These are phyloP conservation scores for Rostratula benghalensis DNA, from an alignment of 2,113 vertebrate species.

Conservation along the genomic window DNA sequence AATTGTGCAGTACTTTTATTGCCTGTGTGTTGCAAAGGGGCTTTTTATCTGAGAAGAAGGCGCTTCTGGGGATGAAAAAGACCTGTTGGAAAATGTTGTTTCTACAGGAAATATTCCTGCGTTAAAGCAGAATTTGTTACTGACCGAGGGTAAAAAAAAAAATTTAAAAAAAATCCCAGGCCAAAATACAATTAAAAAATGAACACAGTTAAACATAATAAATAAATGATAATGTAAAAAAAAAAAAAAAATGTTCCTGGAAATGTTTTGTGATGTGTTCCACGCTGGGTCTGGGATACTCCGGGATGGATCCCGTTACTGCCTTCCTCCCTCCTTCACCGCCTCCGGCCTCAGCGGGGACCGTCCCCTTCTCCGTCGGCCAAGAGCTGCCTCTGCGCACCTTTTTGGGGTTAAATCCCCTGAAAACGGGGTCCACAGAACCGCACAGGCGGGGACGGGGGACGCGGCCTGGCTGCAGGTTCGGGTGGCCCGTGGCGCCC, in stretches of 20 bases:
- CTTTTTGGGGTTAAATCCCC: rapidly evolving
- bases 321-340: background rate
- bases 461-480: background rate
- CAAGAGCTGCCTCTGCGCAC: rapidly evolving
- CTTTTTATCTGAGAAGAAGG: background rate
- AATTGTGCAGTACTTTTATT: background rate
- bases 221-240: background rate
- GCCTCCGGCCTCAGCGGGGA: background rate
- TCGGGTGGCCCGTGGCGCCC: background rate
- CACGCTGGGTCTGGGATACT: background rate
- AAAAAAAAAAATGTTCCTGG: background rate
- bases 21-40: background rate
- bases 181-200: background rate
- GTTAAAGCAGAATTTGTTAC: background rate
- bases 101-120: background rate
- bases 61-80: background rate
- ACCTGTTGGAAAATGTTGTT: background rate
- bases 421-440: background rate
- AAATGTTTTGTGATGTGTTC: background rate
- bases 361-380: too few relatives aligned
- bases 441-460: too few relatives aligned
- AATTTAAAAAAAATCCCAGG: background rate
- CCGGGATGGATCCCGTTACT: rapidly evolving
- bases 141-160: background rate
- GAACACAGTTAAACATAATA: background rate